phyloP scores from a whole-genome alignment of 2,888 invertebrate species.

The Melieria omissa region DNA sequence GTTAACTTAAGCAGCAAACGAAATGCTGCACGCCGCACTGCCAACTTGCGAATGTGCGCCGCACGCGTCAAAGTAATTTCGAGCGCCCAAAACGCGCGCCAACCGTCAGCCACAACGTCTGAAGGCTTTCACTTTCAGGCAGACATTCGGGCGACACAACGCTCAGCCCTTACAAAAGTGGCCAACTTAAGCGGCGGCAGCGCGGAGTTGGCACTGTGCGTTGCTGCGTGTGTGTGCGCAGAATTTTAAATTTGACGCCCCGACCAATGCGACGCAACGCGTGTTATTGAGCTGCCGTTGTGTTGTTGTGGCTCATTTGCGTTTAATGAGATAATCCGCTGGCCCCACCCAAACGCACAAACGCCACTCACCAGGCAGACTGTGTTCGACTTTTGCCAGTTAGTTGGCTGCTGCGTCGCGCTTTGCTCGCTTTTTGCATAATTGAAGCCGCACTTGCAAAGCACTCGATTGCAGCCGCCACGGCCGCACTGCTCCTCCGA shows the following conservation, averaged over 20 bases:
- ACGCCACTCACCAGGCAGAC: neutral
- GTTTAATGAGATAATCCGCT: conserved; percentile 63
- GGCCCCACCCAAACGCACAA: conserved; percentile 24
- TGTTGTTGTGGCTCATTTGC: conserved; percentile 48
- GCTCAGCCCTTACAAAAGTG: neutral
- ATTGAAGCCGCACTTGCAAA: conserved; percentile 29
- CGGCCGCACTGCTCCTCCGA: too few relatives aligned
- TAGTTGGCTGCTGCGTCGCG: neutral
- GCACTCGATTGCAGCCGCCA: conserved; percentile 18
- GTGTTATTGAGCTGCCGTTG: neutral
- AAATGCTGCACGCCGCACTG: neutral
- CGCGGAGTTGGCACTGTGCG: conserved; percentile 5
- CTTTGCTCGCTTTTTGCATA: conserved; percentile 26
- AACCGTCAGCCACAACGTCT: neutral
- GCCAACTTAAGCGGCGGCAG: neutral
- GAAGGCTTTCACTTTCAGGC: conserved; percentile 18
- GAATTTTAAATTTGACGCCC: conserved; percentile 23
- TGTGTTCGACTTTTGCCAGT: conserved; percentile 1
- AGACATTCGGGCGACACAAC: conserved; percentile 23
- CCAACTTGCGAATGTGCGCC: neutral
- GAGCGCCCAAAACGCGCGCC: neutral
- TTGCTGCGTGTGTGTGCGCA: conserved; percentile 16
- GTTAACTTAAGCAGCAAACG: neutral
- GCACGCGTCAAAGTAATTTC: conserved; percentile 17
- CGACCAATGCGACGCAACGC: neutral